A percentile compares a stretch with the other conserved stretches of the same genome.
Evolutionary conservation across 2,797 vertebrate genomes (phyloP).

Genomic region (Silurus lanzhouensis): DNA sequence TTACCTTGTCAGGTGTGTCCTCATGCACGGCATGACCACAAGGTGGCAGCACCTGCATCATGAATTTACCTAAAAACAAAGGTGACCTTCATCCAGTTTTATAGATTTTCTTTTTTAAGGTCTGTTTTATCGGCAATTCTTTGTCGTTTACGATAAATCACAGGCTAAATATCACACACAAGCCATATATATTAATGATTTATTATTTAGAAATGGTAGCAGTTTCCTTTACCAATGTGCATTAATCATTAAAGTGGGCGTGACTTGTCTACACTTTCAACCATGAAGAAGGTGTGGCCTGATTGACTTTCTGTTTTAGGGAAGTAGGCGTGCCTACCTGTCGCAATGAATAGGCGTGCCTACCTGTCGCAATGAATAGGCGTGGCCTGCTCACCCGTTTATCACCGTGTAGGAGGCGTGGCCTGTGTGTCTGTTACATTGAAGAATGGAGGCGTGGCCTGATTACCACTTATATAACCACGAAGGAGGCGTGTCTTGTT

Average conservation of each 20-base stretch:
- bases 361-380: background rate
- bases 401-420: background rate
- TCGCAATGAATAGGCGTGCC: background rate
- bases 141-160: background rate
- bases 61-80: slow-evolving; percentile 64
- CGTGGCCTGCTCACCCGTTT: background rate
- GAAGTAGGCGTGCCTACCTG: background rate
- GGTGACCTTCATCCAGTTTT: background rate
- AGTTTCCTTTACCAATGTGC: background rate
- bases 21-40: slow-evolving; percentile 71
- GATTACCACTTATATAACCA: background rate
- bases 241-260: background rate
- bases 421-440: background rate
- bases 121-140: background rate
- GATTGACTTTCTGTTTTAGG: no score
- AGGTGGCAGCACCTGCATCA: slow-evolving; percentile 73
- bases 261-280: no score
- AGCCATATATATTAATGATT: background rate
- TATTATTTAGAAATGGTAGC: background rate
- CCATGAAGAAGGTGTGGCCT: no score
- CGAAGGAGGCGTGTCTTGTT: background rate
- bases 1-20: slow-evolving; percentile 66
- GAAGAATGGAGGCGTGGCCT: no score
- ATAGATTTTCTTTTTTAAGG: background rate
- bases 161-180: background rate